Percentiles rank a stretch among this genome's conserved stretches.
Evolutionary conservation across 2,888 invertebrate genomes (phyloP).

Genomic region (Alviniconcha strummeri): DNA sequence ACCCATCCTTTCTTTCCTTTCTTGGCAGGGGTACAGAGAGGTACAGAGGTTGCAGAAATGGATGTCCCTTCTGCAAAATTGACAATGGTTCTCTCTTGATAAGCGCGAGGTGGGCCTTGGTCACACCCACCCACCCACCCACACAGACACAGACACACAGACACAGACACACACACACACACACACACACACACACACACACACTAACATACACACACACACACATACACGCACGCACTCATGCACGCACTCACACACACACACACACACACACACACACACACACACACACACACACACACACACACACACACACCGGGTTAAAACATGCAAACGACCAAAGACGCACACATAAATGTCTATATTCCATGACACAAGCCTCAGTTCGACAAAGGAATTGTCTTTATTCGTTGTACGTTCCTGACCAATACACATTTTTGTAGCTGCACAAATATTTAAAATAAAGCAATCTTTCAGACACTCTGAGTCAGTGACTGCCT

Average conservation of each 20-base stretch:
- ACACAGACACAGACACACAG: background rate
- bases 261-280: slow-evolving; percentile 1
- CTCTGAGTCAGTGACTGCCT: background rate
- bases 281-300: slow-evolving; percentile 1
- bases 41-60: too few relatives aligned
- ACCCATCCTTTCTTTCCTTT: too few relatives aligned
- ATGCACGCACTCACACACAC: background rate
- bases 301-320: background rate
- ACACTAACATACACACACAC: background rate
- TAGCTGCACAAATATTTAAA: background rate
- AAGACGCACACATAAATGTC: background rate
- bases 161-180: background rate
- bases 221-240: background rate
- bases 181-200: slow-evolving; percentile 1
- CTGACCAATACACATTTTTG: background rate
- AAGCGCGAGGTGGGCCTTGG: background rate
- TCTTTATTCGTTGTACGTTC: background rate
- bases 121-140: background rate
- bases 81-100: background rate
- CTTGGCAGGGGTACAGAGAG: too few relatives aligned
- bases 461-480: background rate
- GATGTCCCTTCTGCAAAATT: background rate
- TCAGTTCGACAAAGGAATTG: background rate
- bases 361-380: background rate
- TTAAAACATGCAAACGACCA: background rate